Conservation (phyloP, 2,888 invertebrate genomes). For the Drosophila incognita region DNA sequence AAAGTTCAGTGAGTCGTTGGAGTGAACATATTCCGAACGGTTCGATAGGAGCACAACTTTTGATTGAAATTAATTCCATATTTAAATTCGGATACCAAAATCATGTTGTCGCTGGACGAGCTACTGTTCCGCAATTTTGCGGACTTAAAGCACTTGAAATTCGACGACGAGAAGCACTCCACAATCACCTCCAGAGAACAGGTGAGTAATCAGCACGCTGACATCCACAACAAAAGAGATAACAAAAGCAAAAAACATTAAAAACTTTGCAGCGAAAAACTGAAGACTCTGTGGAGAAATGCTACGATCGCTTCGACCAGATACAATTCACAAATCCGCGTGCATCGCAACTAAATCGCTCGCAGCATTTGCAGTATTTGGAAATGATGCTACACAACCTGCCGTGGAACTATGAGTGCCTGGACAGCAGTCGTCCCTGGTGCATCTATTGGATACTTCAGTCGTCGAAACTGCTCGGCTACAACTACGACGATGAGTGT, state of each 20-base stretch:
- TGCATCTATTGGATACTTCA: slow-evolving; percentile 98
- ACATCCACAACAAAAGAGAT: background rate
- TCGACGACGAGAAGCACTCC: slow-evolving; percentile 87
- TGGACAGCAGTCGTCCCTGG: slow-evolving; percentile 99
- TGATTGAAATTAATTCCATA: slow-evolving; percentile 34
- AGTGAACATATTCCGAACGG: slow-evolving; percentile 14
- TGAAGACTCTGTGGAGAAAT: slow-evolving; percentile 86
- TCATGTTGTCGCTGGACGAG: slow-evolving; percentile 62
- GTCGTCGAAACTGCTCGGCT: slow-evolving; percentile 91
- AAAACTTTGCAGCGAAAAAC: slow-evolving; percentile 86
- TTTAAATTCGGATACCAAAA: slow-evolving; percentile 33
- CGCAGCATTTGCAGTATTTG: slow-evolving; percentile 88
- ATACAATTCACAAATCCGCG: slow-evolving; percentile 86
- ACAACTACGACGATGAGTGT: slow-evolving; percentile 87
- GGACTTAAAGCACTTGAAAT: slow-evolving; percentile 84
- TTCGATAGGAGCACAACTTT: slow-evolving; percentile 12
- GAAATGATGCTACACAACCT: slow-evolving; percentile 89
- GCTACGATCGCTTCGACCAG: slow-evolving; percentile 86
- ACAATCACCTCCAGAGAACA: slow-evolving; percentile 88
- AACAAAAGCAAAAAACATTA: background rate
- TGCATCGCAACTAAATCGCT: slow-evolving; percentile 87
- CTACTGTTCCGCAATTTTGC: slow-evolving; percentile 80
- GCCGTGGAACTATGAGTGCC: slow-evolving; percentile 90
- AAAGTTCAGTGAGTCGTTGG: slow-evolving; percentile 15
- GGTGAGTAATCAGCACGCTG: slow-evolving; percentile 83